Percentiles rank a stretch among this genome's conserved stretches.
phyloP scores from a whole-genome alignment of 2,797 vertebrate species.

The Cyprinodon diabolis region DNA sequence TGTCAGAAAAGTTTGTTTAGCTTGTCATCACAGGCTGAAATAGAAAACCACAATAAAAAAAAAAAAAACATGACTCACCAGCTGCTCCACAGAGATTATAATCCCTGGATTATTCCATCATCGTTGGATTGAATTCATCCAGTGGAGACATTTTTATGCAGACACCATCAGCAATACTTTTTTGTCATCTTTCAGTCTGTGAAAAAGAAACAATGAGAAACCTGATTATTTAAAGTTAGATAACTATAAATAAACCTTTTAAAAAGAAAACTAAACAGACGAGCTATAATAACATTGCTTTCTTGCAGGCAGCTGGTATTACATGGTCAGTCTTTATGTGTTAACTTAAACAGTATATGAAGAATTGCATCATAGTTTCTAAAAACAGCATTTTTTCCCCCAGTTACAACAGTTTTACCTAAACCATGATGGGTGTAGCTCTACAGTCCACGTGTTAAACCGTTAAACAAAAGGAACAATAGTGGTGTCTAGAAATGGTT shows the following conservation, averaged over 20 bases:
- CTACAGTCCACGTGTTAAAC: no score
- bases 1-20: conserved; percentile 72
- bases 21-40: conserved; percentile 60
- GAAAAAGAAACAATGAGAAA: background rate
- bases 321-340: no score
- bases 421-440: background rate
- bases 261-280: background rate
- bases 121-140: background rate
- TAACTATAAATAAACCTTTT: background rate
- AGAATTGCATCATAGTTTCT: no score
- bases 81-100: conserved; percentile 1
- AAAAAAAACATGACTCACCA: background rate
- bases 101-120: background rate
- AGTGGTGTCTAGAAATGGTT: background rate
- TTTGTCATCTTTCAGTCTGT: background rate
- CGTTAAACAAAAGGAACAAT: no score
- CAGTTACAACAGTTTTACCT: no score
- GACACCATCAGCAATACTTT: background rate
- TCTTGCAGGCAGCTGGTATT: no score
- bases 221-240: background rate
- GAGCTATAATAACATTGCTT: background rate
- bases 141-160: background rate
- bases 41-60: background rate
- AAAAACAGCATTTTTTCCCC: no score
- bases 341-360: no score